Evolutionary conservation across 2,888 invertebrate genomes (phyloP).

Genomic region (Scaptomyza parva): DNA sequence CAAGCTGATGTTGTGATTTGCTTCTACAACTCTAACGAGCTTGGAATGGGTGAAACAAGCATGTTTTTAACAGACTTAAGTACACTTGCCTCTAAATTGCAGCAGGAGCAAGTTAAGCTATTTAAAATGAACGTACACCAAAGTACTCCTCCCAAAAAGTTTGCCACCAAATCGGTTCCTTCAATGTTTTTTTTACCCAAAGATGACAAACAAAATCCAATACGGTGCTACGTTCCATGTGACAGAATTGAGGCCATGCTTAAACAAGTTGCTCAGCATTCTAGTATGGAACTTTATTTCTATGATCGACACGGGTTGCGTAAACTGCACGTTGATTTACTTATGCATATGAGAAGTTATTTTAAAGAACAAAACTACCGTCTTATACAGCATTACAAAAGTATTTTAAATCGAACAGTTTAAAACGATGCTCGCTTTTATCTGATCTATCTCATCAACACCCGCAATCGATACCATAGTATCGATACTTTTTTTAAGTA

Average conservation of each 20-base stretch:
- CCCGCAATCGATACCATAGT: neutral
- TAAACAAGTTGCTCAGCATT: constrained; percentile 34
- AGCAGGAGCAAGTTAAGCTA: constrained; percentile 45
- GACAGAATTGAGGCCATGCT: constrained; percentile 16
- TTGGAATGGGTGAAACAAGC: neutral
- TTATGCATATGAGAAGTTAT: constrained; percentile 21
- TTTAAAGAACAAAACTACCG: constrained; percentile 1
- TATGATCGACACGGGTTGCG: constrained; percentile 27
- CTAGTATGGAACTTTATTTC: constrained; percentile 34
- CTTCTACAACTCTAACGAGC: constrained; percentile 35
- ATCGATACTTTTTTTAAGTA: constrained; percentile 12
- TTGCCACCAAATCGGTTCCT: constrained; percentile 29
- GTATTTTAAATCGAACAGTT: neutral
- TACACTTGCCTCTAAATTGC: constrained; percentile 29
- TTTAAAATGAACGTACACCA: constrained; percentile 49
- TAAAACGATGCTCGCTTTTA: neutral
- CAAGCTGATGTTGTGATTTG: constrained; percentile 39
- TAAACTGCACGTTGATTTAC: constrained; percentile 32
- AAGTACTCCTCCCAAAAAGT: constrained; percentile 43
- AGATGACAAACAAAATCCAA: constrained; percentile 33
- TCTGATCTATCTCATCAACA: neutral
- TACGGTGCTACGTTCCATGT: constrained; percentile 25
- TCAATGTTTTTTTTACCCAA: constrained; percentile 35
- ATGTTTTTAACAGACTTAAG: constrained; percentile 6
- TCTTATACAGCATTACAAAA: neutral